phyloP scores from a whole-genome alignment of 2,113 vertebrate species.

The Rhizomys pruinosus region DNA sequence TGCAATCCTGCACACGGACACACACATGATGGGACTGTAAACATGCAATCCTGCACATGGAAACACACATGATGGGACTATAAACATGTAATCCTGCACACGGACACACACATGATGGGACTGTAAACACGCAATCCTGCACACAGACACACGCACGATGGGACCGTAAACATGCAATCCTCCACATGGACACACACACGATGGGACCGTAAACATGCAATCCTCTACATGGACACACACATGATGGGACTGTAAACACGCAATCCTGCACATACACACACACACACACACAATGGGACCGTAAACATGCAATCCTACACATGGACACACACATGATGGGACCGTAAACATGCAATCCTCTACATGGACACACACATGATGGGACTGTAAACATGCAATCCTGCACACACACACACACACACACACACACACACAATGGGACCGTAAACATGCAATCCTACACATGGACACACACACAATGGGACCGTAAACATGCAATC shows the following conservation, averaged over 20 bases:
- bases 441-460: accelerated
- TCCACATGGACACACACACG: accelerated
- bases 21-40: accelerated
- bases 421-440: accelerated
- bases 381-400: accelerated
- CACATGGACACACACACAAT: accelerated
- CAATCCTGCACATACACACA: accelerated
- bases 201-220: accelerated
- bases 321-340: accelerated
- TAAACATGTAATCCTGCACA: too few species aligned
- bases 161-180: accelerated
- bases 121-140: too few species aligned
- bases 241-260: accelerated
- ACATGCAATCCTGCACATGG: accelerated
- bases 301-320: too few species aligned
- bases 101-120: accelerated
- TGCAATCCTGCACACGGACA: not conserved
- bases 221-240: accelerated
- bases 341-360: accelerated
- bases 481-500: accelerated
- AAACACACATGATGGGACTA: accelerated
- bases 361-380: accelerated
- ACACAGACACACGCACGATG: accelerated
- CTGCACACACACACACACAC: accelerated
- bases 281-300: accelerated